Conservation (phyloP, 2,113 vertebrate genomes). For the Calonectris borealis region DNA sequence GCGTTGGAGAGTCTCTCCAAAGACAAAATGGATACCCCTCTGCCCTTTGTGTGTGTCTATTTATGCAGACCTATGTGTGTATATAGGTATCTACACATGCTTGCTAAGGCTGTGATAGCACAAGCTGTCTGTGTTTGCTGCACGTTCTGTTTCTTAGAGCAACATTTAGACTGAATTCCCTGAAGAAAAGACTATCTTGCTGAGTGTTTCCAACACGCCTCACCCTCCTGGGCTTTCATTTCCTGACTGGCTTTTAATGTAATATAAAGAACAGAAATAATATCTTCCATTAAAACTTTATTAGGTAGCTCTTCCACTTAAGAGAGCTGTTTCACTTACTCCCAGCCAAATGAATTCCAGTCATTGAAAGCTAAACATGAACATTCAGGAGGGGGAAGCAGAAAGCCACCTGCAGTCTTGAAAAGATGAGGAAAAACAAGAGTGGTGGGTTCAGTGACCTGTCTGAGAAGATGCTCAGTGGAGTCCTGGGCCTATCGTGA, state of each 20-base stretch:
- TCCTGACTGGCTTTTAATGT: slow-evolving; percentile 40
- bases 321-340: neutral
- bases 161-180: slow-evolving; percentile 15
- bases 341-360: neutral
- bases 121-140: neutral
- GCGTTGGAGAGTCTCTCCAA: neutral
- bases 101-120: neutral
- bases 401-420: neutral
- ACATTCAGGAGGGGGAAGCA: neutral
- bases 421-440: neutral
- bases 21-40: neutral
- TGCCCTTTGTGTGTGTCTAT: neutral
- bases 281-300: slow-evolving; percentile 56
- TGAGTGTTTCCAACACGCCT: neutral
- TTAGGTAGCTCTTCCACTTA: slow-evolving; percentile 37
- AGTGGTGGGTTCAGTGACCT: neutral
- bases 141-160: neutral
- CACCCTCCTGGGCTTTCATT: slow-evolving; percentile 36
- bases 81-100: neutral
- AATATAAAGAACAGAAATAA: slow-evolving; percentile 58
- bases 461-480: neutral
- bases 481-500: neutral
- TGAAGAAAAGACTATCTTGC: neutral
- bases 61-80: too few species aligned
- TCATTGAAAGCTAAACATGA: neutral